phyloP scores from a whole-genome alignment of 1,140 invertebrate genomes.

The Heliconius eleuchia region DNA sequence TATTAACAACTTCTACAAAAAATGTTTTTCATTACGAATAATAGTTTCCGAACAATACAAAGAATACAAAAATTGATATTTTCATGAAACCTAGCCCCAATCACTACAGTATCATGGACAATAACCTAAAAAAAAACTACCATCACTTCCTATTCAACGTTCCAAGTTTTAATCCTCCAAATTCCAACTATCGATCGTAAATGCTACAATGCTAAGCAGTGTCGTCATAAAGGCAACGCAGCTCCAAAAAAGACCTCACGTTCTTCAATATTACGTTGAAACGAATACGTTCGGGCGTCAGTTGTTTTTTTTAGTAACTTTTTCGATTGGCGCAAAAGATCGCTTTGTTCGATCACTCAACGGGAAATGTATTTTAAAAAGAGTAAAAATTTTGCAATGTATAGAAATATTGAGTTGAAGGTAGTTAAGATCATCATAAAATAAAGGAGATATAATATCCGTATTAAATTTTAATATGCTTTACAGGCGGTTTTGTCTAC shows the following conservation, averaged over 20 bases:
- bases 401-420: not conserved
- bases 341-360: conserved; percentile 23
- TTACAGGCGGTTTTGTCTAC: no score
- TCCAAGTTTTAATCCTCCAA: not conserved
- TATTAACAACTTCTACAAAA: not conserved
- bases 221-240: conserved; percentile 32
- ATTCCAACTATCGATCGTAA: conserved; percentile 7
- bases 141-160: not conserved
- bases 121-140: not conserved
- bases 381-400: not conserved
- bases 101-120: not conserved
- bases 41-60: not conserved
- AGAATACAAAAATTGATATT: not conserved
- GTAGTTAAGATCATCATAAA: no score
- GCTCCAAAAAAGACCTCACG: conserved; percentile 32
- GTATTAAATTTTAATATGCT: not conserved
- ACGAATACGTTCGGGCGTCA: conserved; percentile 31
- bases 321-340: conserved; percentile 35
- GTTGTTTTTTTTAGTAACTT: conserved; percentile 24
- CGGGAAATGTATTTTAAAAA: conserved; percentile 5
- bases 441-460: not conserved
- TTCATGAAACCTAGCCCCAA: not conserved
- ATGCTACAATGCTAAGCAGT: conserved; percentile 17
- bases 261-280: conserved; percentile 36
- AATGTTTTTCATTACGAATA: not conserved